These are phyloP conservation scores for Halictus ligatus DNA, from an alignment of 2,888 invertebrate genomes.

Conservation along the genomic window DNA sequence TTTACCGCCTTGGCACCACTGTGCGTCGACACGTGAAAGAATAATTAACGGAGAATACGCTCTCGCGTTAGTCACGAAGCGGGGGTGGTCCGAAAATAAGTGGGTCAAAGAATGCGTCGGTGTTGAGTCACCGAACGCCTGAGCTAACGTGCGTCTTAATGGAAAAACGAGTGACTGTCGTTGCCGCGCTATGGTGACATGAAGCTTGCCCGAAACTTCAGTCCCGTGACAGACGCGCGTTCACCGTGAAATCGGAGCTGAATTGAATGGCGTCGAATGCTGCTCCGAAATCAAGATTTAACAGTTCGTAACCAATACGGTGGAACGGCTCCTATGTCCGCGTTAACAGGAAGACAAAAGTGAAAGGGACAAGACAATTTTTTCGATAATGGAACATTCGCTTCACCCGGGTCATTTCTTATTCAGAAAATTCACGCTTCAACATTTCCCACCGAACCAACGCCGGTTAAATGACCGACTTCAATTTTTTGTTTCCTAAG, in stretches of 20 bases:
- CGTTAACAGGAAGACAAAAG: not conserved
- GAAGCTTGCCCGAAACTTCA: constrained; percentile 29
- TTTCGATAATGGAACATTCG: not conserved
- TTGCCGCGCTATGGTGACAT: not conserved
- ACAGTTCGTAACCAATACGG: not conserved
- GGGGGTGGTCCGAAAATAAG: constrained; percentile 35
- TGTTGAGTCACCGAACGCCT: constrained; percentile 9
- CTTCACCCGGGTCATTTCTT: not conserved
- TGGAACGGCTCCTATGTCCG: not conserved
- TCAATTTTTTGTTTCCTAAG: no score
- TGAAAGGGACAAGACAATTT: not conserved
- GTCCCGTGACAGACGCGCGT: not conserved
- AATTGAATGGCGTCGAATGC: constrained; percentile 4
- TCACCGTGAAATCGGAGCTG: constrained; percentile 59
- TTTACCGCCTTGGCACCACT: no score
- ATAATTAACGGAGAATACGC: constrained; percentile 21
- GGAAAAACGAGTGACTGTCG: constrained; percentile 52
- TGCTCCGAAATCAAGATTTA: not conserved
- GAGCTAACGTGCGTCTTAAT: constrained; percentile 48
- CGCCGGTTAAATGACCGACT: no score
- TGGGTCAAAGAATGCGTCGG: constrained; percentile 8
- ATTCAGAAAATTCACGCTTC: not conserved
- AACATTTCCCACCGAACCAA: no score
- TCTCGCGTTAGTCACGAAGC: not conserved
- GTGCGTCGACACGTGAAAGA: not conserved